Evolutionary conservation across 2,797 vertebrate genomes (phyloP).

Genomic region (Hippopotamyrus pictus): DNA sequence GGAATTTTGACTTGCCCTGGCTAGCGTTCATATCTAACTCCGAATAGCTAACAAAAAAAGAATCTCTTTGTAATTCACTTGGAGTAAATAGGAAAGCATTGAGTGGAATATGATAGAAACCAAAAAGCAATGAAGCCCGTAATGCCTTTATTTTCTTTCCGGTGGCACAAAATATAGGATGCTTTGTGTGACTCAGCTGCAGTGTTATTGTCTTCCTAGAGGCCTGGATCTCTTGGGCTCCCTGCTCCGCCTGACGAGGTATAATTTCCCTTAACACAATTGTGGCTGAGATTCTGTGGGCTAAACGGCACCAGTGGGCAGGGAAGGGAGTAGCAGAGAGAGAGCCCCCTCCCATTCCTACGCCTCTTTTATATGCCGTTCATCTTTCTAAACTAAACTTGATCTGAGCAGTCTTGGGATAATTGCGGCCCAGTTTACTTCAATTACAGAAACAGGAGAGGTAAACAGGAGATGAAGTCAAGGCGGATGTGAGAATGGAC

Average conservation of each 20-base stretch:
- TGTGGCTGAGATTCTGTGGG: constrained; percentile 2
- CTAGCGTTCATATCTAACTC: not conserved
- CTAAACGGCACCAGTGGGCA: not conserved
- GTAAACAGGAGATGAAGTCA: not conserved
- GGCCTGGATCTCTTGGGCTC: not conserved
- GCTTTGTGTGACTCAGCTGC: constrained; percentile 12
- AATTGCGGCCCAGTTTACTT: not conserved
- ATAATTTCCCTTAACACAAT: constrained; percentile 13
- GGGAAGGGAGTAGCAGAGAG: not conserved
- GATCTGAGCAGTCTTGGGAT: not conserved
- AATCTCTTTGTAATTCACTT: not conserved
- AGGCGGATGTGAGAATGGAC: not conserved
- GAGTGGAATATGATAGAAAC: not conserved
- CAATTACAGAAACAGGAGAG: not conserved
- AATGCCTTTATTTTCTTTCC: not conserved
- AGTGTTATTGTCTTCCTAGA: constrained; percentile 5
- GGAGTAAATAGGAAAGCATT: not conserved
- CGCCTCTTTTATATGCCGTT: not conserved
- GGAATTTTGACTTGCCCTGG: not conserved
- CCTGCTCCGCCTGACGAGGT: not conserved
- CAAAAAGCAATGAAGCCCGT: not conserved
- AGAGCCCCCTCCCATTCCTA: not conserved
- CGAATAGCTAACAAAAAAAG: not conserved
- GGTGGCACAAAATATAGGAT: not conserved
- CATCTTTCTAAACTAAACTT: not conserved